Evolutionary conservation across 2,888 invertebrate species (phyloP).

Genomic region (Agonopterix alstromeriana): DNA sequence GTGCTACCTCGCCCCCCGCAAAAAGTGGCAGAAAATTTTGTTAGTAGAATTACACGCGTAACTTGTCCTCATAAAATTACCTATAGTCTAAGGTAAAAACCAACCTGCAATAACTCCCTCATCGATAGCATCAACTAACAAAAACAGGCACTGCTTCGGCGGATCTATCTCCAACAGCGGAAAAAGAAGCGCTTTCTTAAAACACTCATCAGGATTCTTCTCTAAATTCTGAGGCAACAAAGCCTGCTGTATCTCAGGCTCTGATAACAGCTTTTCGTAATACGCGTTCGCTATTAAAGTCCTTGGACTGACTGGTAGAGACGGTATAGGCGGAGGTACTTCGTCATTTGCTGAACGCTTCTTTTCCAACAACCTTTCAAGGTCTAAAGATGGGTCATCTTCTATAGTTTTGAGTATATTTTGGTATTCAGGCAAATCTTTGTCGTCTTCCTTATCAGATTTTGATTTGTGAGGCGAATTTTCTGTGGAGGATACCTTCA

Average conservation of each 20-base stretch:
- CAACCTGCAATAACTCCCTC: conserved; percentile 61
- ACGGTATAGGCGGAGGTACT: conserved; percentile 66
- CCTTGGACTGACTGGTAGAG: conserved; percentile 63
- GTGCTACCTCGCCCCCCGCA: no score
- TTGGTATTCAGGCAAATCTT: conserved; percentile 58
- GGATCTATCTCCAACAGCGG: conserved; percentile 91
- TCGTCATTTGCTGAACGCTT: conserved; percentile 38
- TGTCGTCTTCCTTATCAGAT: conserved; percentile 18
- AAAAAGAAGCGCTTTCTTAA: conserved; percentile 91
- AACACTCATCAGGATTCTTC: conserved; percentile 92
- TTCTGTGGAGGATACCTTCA: conserved; percentile 41
- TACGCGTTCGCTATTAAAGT: conserved; percentile 83
- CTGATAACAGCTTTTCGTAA: conserved; percentile 83
- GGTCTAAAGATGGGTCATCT: conserved; percentile 16
- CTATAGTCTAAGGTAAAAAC: no score
- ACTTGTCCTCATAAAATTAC: no score
- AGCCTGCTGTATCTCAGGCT: conserved; percentile 88
- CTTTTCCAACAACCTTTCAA: conserved; percentile 33
- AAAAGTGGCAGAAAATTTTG: no score
- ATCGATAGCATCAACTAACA: conserved; percentile 95
- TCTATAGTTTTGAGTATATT: conserved; percentile 39
- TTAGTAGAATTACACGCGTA: no score
- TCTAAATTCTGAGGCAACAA: conserved; percentile 89
- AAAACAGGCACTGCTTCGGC: conserved; percentile 88
- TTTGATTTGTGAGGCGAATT: conserved; percentile 47